A percentile compares a stretch with the other conserved stretches of the same genome.
These are phyloP conservation scores for Resseliella maxima DNA, from an alignment of 2,888 invertebrate genomes.

Conservation along the genomic window DNA sequence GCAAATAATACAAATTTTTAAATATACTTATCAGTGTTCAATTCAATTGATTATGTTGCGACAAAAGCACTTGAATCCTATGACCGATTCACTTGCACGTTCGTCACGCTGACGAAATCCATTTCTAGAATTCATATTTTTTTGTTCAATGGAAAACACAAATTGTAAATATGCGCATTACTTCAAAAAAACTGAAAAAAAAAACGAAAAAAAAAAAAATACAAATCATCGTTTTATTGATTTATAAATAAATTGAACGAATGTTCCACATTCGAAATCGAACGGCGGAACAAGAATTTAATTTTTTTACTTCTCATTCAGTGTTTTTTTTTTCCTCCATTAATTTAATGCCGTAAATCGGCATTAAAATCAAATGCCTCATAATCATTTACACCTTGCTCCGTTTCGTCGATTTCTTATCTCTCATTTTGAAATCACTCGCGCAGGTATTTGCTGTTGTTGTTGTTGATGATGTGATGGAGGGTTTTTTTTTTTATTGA, in stretches of 20 bases:
- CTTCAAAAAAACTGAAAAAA: no score
- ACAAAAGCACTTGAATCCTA: slow-evolving; percentile 27
- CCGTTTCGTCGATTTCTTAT: slow-evolving; percentile 18
- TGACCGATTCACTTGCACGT: neutral
- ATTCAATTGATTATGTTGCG: slow-evolving; percentile 49
- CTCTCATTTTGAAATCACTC: slow-evolving; percentile 2
- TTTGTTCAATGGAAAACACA: neutral
- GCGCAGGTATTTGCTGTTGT: neutral
- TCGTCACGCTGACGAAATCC: slow-evolving; percentile 17
- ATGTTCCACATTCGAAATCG: slow-evolving; percentile 14
- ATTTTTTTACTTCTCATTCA: neutral
- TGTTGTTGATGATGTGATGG: no score
- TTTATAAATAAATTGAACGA: slow-evolving; percentile 9
- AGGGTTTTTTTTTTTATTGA: slow-evolving; percentile 11
- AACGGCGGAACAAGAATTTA: neutral
- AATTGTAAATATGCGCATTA: slow-evolving; percentile 38
- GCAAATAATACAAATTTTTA: neutral
- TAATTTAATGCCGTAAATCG: slow-evolving; percentile 21
- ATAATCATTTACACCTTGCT: slow-evolving; percentile 53
- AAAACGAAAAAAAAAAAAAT: no score
- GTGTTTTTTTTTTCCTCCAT: neutral
- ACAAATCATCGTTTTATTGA: slow-evolving; percentile 10
- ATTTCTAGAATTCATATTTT: neutral
- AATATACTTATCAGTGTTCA: neutral
- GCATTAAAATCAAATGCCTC: slow-evolving; percentile 38